phyloP scores from a whole-genome alignment of 2,888 invertebrate genomes.

The Clistopyga incitator region DNA sequence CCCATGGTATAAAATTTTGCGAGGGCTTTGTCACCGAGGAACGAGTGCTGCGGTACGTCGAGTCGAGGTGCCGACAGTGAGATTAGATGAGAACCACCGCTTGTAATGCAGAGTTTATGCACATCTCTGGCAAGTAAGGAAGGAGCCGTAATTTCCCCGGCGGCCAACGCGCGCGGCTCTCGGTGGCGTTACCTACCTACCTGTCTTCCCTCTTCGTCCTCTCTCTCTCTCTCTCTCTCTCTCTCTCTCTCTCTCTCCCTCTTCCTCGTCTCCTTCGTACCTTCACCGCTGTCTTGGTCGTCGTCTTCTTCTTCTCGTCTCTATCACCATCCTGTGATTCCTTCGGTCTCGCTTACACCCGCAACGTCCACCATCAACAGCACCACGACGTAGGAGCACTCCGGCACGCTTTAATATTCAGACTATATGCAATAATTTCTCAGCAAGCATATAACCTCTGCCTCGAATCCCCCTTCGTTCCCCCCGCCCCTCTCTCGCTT shows the following conservation, averaged over 20 bases:
- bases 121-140: slow-evolving; percentile 82
- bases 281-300: slow-evolving; percentile 58
- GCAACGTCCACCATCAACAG: slow-evolving; percentile 69
- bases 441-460: slow-evolving; percentile 79
- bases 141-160: slow-evolving; percentile 84
- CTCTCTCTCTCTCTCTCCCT: slow-evolving; percentile 72
- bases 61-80: neutral
- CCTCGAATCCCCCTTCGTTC: slow-evolving; percentile 50
- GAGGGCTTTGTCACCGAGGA: neutral
- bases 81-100: slow-evolving; percentile 78
- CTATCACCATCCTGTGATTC: slow-evolving; percentile 58
- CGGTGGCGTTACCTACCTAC: slow-evolving; percentile 83
- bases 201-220: slow-evolving; percentile 74
- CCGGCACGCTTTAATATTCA: slow-evolving; percentile 83
- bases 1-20: neutral
- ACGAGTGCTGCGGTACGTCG: neutral
- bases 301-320: slow-evolving; percentile 68
- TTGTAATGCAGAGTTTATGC: slow-evolving; percentile 83
- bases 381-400: slow-evolving; percentile 72
- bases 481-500: slow-evolving; percentile 39
- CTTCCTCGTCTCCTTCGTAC: slow-evolving; percentile 55
- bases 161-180: slow-evolving; percentile 80
- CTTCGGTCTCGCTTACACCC: slow-evolving; percentile 51
- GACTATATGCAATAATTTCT: slow-evolving; percentile 84
- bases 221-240: slow-evolving; percentile 71